A percentile compares a stretch with the other conserved stretches of the same genome.
Conservation (phyloP, 1,140 invertebrate species). For the Drosophila ananassae region DNA sequence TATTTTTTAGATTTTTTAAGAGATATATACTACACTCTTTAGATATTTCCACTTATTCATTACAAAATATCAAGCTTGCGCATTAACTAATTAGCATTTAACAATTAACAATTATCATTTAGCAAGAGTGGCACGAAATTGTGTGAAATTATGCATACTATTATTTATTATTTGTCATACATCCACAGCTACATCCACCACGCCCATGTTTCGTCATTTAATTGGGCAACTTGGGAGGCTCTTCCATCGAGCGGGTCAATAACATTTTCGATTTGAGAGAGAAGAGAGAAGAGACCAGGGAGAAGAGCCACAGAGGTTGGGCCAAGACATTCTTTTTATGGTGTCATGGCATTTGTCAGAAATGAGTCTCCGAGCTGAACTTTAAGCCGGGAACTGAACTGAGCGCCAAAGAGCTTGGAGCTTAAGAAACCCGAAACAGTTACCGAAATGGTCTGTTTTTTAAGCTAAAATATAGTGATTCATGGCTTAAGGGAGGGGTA, state of each 20-base stretch:
- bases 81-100: slow-evolving; percentile 20
- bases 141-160: slow-evolving; percentile 22
- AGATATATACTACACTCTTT: too few relatives aligned
- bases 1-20: neutral
- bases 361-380: slow-evolving; percentile 7
- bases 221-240: slow-evolving; percentile 24
- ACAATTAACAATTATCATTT: too few relatives aligned
- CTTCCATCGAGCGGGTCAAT: slow-evolving; percentile 52
- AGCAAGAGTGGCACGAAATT: neutral
- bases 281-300: neutral
- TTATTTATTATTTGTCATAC: slow-evolving; percentile 21
- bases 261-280: slow-evolving; percentile 38
- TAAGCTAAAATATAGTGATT: neutral
- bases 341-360: slow-evolving; percentile 58
- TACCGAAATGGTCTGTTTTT: slow-evolving; percentile 1
- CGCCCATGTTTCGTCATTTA: slow-evolving; percentile 49
- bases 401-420: neutral
- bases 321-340: slow-evolving; percentile 30
- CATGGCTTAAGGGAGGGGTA: neutral
- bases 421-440: slow-evolving; percentile 22
- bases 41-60: too few relatives aligned
- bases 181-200: slow-evolving; percentile 2
- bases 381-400: slow-evolving; percentile 8
- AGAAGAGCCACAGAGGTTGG: slow-evolving; percentile 21
- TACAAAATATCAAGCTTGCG: neutral